phyloP scores from a whole-genome alignment of 2,797 vertebrate species.

The Intellagama lesueurii region DNA sequence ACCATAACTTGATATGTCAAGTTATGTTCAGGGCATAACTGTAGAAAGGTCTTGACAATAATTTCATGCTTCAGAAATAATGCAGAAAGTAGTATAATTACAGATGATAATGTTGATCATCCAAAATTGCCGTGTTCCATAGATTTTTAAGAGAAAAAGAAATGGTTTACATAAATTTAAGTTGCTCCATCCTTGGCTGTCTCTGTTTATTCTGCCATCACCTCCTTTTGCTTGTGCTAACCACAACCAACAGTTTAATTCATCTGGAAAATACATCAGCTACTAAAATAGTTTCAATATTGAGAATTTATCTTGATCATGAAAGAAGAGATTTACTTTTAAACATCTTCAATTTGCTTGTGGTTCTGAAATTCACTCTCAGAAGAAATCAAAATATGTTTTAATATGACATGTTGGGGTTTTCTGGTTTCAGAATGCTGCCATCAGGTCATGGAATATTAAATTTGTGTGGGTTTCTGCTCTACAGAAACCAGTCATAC shows the following conservation, averaged over 20 bases:
- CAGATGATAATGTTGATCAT: no score
- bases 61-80: neutral
- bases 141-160: no score
- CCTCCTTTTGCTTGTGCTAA: slow-evolving; percentile 24
- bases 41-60: neutral
- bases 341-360: slow-evolving; percentile 48
- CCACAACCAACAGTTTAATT: slow-evolving; percentile 45
- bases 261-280: slow-evolving; percentile 38
- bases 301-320: slow-evolving; percentile 31
- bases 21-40: neutral
- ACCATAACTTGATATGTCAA: no score
- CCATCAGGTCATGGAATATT: slow-evolving; percentile 24
- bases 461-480: neutral
- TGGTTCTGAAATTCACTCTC: slow-evolving; percentile 57
- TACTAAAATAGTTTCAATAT: slow-evolving; percentile 50
- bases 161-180: no score
- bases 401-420: slow-evolving; percentile 42
- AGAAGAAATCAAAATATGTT: slow-evolving; percentile 33
- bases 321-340: slow-evolving; percentile 34
- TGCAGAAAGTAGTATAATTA: no score
- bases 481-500: no score
- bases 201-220: no score
- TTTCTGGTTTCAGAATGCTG: slow-evolving; percentile 20
- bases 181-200: no score
- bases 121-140: no score